Evolutionary conservation across 2,888 invertebrate species (phyloP), one percentile per base, ranked within the genome.

Genomic region (Drosophila aldrichi): DNA sequence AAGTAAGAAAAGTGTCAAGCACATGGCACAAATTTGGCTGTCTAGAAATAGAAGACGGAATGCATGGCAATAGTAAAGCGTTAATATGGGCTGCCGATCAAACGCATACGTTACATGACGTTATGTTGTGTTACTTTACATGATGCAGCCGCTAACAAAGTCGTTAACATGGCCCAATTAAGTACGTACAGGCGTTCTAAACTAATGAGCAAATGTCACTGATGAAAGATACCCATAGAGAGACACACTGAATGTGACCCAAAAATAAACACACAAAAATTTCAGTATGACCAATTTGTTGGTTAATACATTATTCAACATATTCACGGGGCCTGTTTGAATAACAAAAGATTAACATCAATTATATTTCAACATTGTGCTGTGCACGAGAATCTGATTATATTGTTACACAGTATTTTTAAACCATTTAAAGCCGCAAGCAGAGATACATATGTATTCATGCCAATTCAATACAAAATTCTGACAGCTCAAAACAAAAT

Each of bases 11-110:
- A 59, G 58, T 57, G 51, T 56, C 58, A 67, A 81, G 78, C 81
- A 82, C 83, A 79, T 82, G 74, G 79, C 64, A 66, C 62, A 74
- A 74, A 69, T 70, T 70, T 74, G 66, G 65, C 52, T 54, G 70
- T 75, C 82, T 78, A 69, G 63, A 82, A 85, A 80, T 82, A 85
- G 80, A 65, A 67, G 48, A 20, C 54, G 62, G 38, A 75, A 41
- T 78, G 75, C 74, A 76, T 56, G 12, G 54, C 56, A 44, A 54
- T 34, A 62, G 49, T 43, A 41, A 41, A 9, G 2, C 8, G 43
- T 22, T 43, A 22, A 29, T 8, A 20, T 52, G 22, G 20, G 34
- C 51, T 54, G 54, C 14, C 36, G 51, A 32, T 57, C 25, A 57
- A 40, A 59, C 68, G 60, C 67, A 70, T 68, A 68, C 70, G 25